Evolutionary conservation across 2,113 vertebrate species (phyloP), one percentile per base, ranked within the genome.

Genomic region (Pterocles gutturalis): DNA sequence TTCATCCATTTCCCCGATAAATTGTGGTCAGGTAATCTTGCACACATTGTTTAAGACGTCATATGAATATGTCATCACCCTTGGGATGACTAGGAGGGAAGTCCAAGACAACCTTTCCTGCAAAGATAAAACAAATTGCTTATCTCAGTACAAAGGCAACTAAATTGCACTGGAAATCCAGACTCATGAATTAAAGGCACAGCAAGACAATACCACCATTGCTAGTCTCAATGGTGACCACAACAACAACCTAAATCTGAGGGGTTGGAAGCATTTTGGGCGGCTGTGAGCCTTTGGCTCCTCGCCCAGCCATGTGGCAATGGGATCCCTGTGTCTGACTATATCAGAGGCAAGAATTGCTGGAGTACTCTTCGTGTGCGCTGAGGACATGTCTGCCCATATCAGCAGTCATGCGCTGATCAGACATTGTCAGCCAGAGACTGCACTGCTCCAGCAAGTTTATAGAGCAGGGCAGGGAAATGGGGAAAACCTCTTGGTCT

Each of bases 1-100:
- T 98, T 98, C 98, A 98, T 97, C 94, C 93, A 96, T 88, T 97
- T 97, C 89, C 43, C 78, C 2, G 8, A 93, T 96, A 98, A 98
- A 98, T 97, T 97, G 97, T 93, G 96, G 85, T 89, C 97, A 97
- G 96, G 92, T 97, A 97, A 97, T 97, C 83, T 97, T 83, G 87
- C 96, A 95, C 95, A 76, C 90, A 91, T 92, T 97, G 97, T 96
- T 96, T 92, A 94, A 96, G 95, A 95, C 97, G 96, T 90, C 95
- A 95, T 45, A 96, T 58, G 96, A 94, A 95, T 94, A 94, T 96
- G 95, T 71, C 81, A 94, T 95, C 95, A 45, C 91, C 64, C 75
- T 87, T 69, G 85, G 90, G 73, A 92, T 57, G 58, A 89, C 53
- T 62, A 57, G 20, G 43, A 76, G 51, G 67, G 83, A 96, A 96